Percentiles rank a stretch among this genome's conserved stretches.
Conservation (phyloP, 2,888 invertebrate species). For the Drosophila vallismaia region DNA sequence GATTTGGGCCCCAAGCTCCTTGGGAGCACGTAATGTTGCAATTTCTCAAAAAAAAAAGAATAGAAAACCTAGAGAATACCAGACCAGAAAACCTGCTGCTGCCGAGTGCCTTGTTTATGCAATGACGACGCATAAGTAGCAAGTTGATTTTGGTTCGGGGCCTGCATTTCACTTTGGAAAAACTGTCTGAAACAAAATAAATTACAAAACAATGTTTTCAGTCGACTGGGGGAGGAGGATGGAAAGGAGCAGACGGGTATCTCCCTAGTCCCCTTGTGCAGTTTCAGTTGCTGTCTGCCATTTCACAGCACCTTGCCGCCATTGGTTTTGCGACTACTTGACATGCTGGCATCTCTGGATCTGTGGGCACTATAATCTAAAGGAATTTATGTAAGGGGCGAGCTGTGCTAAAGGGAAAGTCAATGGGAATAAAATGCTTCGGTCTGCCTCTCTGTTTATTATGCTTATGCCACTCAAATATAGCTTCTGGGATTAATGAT, state of each 20-base stretch:
- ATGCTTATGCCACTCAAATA: conserved; percentile 72
- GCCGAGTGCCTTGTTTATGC: conserved; percentile 48
- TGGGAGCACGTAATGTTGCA: conserved; percentile 63
- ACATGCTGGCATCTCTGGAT: conserved; percentile 67
- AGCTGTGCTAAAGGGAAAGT: neutral
- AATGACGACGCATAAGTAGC: conserved; percentile 77
- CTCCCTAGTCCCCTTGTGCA: conserved; percentile 33
- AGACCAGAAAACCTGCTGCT: conserved; percentile 26
- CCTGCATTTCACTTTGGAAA: conserved; percentile 32
- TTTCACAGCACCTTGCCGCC: conserved; percentile 42
- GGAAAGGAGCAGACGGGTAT: neutral
- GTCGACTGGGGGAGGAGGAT: neutral
- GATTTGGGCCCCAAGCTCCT: conserved; percentile 16
- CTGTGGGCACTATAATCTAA: conserved; percentile 67
- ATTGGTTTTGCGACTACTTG: conserved; percentile 43
- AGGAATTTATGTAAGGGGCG: conserved; percentile 48
- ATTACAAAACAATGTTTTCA: conserved; percentile 77
- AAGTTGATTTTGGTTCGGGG: conserved; percentile 45
- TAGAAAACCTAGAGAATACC: conserved; percentile 15
- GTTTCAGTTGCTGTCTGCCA: conserved; percentile 42
- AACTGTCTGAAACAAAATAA: conserved; percentile 78
- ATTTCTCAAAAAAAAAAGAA: conserved; percentile 57
- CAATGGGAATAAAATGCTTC: conserved; percentile 36
- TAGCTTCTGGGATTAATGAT: conserved; percentile 60
- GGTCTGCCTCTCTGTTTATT: conserved; percentile 48